Evolutionary conservation across 1,140 invertebrate genomes (phyloP).

Genomic region (Zaprionus capensis): DNA sequence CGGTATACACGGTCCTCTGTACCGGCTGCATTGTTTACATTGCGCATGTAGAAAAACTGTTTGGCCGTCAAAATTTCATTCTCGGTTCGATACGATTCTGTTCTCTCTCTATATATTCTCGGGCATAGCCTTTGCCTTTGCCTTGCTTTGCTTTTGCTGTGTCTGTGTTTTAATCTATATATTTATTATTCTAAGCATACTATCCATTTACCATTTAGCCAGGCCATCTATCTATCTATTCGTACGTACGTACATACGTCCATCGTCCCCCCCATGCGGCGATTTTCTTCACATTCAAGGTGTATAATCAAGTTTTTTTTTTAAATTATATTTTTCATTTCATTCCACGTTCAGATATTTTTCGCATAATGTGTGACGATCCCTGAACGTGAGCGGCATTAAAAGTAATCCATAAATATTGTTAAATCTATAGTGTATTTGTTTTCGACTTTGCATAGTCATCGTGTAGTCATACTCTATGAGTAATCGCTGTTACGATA

Average conservation of each 20-base stretch:
- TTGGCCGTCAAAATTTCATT: constrained; percentile 3
- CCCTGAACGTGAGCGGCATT: constrained; percentile 21
- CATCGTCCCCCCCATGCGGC: constrained; percentile 36
- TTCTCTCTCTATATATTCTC: constrained; percentile 11
- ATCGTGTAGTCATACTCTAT: not conserved
- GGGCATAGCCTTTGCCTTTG: constrained; percentile 20
- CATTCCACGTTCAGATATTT: constrained; percentile 41
- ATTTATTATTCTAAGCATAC: constrained; percentile 81
- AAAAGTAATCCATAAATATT: constrained; percentile 6
- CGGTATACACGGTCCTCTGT: constrained; percentile 24
- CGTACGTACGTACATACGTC: constrained; percentile 36
- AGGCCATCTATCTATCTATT: constrained; percentile 38
- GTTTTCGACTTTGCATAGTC: not conserved
- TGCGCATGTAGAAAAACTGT: constrained; percentile 31
- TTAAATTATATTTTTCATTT: constrained; percentile 37
- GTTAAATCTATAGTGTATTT: constrained; percentile 4
- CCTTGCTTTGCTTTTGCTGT: constrained; percentile 17
- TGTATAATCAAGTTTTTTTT: constrained; percentile 66
- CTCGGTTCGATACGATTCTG: not conserved
- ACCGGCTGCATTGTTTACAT: constrained; percentile 68
- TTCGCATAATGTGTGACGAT: not conserved
- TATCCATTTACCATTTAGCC: constrained; percentile 63
- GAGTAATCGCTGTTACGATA: not conserved
- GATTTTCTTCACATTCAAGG: constrained; percentile 72
- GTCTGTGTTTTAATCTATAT: constrained; percentile 45